phyloP scores from a whole-genome alignment of 2,888 invertebrate genomes.

The Ophion obscuratus region DNA sequence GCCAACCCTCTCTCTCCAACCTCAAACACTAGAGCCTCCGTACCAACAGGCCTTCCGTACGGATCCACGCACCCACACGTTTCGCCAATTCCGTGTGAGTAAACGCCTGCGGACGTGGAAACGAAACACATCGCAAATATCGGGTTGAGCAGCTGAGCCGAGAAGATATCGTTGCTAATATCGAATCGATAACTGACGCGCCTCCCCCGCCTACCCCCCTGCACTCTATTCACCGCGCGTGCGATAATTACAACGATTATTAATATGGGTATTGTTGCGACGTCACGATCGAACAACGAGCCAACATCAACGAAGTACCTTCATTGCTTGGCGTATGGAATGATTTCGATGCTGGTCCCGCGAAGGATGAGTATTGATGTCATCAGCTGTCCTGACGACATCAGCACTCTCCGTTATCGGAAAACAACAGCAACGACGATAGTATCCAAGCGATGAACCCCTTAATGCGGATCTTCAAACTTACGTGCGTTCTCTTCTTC shows the following conservation, averaged over 20 bases:
- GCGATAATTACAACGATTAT: not conserved
- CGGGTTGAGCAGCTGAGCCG: constrained; percentile 59
- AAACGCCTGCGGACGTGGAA: constrained; percentile 18
- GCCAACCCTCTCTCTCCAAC: not conserved
- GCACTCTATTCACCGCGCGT: not conserved
- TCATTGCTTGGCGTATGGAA: too few relatives aligned
- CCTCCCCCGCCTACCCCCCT: constrained; percentile 8
- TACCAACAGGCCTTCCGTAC: not conserved
- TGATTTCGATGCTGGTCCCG: too few relatives aligned
- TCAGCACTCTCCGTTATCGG: too few relatives aligned
- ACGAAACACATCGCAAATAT: constrained; percentile 51
- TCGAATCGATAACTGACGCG: constrained; percentile 66
- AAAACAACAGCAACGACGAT: too few relatives aligned
- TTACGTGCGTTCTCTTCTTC: constrained; percentile 5
- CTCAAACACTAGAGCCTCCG: too few relatives aligned
- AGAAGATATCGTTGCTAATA: constrained; percentile 68
- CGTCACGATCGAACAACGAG: not conserved
- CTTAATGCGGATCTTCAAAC: not conserved
- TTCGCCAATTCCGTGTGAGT: not conserved
- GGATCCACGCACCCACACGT: not conserved
- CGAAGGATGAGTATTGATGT: too few relatives aligned
- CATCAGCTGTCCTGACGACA: too few relatives aligned
- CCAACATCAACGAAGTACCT: too few relatives aligned
- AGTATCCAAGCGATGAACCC: too few relatives aligned
- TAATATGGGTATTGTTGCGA: not conserved